Percentiles rank a stretch among this genome's conserved stretches.
Conservation (phyloP, 2,797 vertebrate genomes). For the Phyllotis vaccarum region DNA sequence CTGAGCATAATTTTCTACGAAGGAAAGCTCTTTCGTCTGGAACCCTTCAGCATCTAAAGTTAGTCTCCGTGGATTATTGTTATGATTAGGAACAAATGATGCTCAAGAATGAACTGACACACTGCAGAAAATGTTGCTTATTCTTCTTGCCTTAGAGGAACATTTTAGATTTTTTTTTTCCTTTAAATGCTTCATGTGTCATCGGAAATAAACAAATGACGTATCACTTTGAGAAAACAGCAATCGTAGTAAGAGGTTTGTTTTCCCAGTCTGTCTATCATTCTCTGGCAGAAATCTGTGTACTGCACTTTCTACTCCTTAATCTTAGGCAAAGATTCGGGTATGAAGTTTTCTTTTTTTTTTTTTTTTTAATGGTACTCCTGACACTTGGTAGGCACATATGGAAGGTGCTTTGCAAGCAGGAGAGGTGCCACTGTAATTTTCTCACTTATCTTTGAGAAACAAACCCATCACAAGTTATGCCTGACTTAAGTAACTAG, state of each 20-base stretch:
- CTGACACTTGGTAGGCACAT: background rate
- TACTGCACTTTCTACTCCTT: background rate
- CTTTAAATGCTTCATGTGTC: background rate
- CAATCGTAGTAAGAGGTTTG: background rate
- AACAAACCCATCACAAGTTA: background rate
- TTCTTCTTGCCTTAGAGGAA: background rate
- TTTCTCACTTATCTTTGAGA: background rate
- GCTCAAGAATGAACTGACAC: background rate
- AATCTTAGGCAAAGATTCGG: constrained; percentile 41
- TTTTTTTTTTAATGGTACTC: too few species aligned
- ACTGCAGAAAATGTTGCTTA: background rate
- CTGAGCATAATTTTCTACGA: background rate
- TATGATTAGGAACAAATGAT: background rate
- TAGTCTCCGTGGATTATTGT: background rate
- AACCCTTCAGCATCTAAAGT: background rate
- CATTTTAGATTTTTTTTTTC: background rate
- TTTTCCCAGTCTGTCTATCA: background rate
- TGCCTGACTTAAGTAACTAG: background rate
- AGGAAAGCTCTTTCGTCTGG: background rate
- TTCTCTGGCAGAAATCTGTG: background rate
- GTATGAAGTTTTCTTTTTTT: background rate
- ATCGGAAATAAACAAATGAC: background rate
- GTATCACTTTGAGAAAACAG: constrained; percentile 14
- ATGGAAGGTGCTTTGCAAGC: background rate
- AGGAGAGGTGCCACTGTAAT: background rate